Conservation (phyloP, 2,797 vertebrate genomes). For the Myotis pilosus region DNA sequence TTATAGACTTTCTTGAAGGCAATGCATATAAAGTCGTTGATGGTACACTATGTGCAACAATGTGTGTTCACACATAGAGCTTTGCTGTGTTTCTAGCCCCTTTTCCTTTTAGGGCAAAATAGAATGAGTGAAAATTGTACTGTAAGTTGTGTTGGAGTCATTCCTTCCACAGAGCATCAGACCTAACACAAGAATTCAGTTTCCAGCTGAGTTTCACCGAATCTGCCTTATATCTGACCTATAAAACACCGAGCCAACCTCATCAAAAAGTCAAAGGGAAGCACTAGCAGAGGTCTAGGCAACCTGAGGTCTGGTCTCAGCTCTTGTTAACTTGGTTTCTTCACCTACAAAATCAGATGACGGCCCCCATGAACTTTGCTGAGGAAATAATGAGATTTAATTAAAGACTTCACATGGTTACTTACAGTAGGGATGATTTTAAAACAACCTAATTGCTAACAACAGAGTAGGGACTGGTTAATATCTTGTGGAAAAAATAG, state of each 20-base stretch:
- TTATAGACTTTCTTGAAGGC: not conserved
- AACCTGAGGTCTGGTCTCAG: not conserved
- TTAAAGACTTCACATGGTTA: not conserved
- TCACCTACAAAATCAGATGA: not conserved
- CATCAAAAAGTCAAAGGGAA: not conserved
- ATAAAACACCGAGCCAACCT: not conserved
- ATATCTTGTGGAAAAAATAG: not conserved
- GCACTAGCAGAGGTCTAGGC: not conserved
- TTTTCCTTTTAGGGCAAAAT: not conserved
- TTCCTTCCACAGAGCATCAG: not conserved
- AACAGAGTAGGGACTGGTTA: not conserved
- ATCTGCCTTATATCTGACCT: not conserved
- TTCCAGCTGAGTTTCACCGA: not conserved
- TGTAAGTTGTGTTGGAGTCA: not conserved
- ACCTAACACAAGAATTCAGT: not conserved
- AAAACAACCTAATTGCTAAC: slow-evolving; percentile 11
- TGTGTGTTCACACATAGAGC: not conserved
- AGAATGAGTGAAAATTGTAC: not conserved
- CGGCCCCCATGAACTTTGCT: not conserved
- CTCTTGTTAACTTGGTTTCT: not conserved
- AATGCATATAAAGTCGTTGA: not conserved
- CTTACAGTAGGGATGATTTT: slow-evolving; percentile 15
- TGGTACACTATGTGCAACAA: not conserved
- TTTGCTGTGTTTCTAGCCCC: not conserved
- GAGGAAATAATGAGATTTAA: slow-evolving; percentile 32